Evolutionary conservation across 2,888 invertebrate genomes (phyloP).

Genomic region (Mimas tiliae): DNA sequence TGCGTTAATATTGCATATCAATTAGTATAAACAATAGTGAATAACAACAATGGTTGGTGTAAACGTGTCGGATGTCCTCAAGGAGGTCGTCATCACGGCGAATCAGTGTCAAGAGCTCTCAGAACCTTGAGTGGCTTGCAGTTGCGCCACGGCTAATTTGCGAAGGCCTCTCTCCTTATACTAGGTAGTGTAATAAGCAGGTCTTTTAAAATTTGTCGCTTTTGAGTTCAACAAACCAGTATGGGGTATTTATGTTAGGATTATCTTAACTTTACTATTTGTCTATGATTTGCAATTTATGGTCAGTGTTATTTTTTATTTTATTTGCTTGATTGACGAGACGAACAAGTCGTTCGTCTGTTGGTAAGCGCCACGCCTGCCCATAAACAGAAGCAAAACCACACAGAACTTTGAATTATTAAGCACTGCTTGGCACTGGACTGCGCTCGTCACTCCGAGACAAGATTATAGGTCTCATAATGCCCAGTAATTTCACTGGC

Average conservation of each 20-base stretch:
- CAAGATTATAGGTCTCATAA: no score
- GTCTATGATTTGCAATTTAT: neutral
- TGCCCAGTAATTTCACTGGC: no score
- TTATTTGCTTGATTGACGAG: no score
- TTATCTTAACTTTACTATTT: neutral
- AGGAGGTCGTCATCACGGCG: conserved; percentile 59
- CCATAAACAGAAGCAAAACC: no score
- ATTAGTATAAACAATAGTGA: conserved; percentile 42
- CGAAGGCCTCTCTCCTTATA: neutral
- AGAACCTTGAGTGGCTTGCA: conserved; percentile 28
- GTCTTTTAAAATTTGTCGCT: conserved; percentile 10
- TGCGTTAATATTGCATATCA: conserved; percentile 41
- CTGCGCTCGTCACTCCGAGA: no score
- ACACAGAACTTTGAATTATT: no score
- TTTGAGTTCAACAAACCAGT: conserved; percentile 15
- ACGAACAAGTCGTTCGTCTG: no score
- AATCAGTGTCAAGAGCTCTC: conserved; percentile 68
- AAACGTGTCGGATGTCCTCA: conserved; percentile 73
- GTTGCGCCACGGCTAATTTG: conserved; percentile 11
- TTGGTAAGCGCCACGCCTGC: no score
- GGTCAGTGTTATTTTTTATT: neutral
- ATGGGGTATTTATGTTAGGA: neutral
- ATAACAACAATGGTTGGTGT: conserved; percentile 47
- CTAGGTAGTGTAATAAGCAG: neutral
- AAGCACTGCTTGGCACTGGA: no score